Percentiles rank a stretch among this genome's conserved stretches.
These are phyloP conservation scores for Apodemus agrarius DNA, from an alignment of 2,797 vertebrate genomes.

Conservation along the genomic window DNA sequence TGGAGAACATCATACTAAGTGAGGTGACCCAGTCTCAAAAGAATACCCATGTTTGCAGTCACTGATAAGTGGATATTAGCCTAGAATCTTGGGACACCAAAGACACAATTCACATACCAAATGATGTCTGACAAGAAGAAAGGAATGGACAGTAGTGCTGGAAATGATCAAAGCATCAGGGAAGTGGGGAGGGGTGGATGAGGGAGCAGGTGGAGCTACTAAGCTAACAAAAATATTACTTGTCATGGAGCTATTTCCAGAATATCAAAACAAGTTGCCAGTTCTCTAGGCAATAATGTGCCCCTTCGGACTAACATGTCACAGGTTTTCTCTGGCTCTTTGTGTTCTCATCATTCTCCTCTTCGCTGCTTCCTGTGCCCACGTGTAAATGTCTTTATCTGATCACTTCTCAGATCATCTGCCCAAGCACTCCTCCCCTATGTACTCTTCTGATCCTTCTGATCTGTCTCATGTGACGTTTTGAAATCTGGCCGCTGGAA, in stretches of 20 bases:
- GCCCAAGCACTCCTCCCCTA: slow-evolving; percentile 13
- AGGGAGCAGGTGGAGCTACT: too few species aligned
- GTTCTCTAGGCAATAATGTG: slow-evolving; percentile 37
- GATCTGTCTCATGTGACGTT: not conserved
- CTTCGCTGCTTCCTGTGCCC: slow-evolving; percentile 50
- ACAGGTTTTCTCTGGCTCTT: slow-evolving; percentile 56
- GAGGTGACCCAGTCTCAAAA: too few species aligned
- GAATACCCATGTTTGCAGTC: too few species aligned
- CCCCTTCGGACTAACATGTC: slow-evolving; percentile 19
- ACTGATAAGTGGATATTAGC: too few species aligned
- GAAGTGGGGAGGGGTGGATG: too few species aligned
- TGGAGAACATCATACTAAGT: too few species aligned
- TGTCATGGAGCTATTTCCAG: slow-evolving; percentile 6
- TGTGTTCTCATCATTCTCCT: slow-evolving; percentile 22
- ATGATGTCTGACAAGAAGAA: too few species aligned
- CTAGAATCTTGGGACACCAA: too few species aligned
- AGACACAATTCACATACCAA: too few species aligned
- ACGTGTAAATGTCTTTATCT: slow-evolving; percentile 8
- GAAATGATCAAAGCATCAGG: too few species aligned
- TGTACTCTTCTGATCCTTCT: slow-evolving; percentile 35
- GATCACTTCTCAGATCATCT: slow-evolving; percentile 47
- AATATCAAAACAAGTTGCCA: slow-evolving; percentile 39
- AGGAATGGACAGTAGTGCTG: too few species aligned
- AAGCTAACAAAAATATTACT: slow-evolving; percentile 7
- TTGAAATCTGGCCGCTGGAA: slow-evolving; percentile 29